Conservation (phyloP, 2,113 vertebrate genomes). For the Sarotherodon lohbergeri region DNA sequence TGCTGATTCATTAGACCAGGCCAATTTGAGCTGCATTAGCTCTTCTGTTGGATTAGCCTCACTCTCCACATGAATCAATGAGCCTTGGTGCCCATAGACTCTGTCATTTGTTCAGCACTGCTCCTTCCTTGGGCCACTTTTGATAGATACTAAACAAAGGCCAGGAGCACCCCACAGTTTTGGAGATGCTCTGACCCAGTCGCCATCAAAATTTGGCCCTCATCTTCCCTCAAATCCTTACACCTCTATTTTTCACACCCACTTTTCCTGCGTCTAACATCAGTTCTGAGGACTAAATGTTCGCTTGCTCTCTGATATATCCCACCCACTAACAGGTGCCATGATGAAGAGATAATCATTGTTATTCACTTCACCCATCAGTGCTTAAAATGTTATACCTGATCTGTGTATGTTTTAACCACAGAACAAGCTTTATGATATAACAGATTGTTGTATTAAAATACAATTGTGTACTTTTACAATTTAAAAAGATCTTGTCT, state of each 20-base stretch:
- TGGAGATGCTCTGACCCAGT: rapidly evolving
- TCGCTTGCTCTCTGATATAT: neutral
- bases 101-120: neutral
- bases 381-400: neutral
- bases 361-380: neutral
- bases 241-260: neutral
- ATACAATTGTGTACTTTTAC: neutral
- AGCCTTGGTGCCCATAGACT: neutral
- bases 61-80: neutral
- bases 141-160: neutral
- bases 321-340: neutral
- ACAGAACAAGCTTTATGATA: rapidly evolving
- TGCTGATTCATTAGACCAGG: neutral
- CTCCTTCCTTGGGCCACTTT: neutral
- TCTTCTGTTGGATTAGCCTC: neutral
- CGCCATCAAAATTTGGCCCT: rapidly evolving
- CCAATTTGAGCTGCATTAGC: neutral
- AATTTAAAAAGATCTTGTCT: neutral
- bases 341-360: neutral
- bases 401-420: rapidly evolving
- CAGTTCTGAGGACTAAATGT: neutral
- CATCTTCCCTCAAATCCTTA: neutral
- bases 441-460: neutral
- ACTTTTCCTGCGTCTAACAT: neutral
- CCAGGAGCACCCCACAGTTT: neutral